Percentiles rank a stretch among this genome's conserved stretches.
Conservation (phyloP, 2,888 invertebrate genomes). For the Psylliodes chrysocephalus region DNA sequence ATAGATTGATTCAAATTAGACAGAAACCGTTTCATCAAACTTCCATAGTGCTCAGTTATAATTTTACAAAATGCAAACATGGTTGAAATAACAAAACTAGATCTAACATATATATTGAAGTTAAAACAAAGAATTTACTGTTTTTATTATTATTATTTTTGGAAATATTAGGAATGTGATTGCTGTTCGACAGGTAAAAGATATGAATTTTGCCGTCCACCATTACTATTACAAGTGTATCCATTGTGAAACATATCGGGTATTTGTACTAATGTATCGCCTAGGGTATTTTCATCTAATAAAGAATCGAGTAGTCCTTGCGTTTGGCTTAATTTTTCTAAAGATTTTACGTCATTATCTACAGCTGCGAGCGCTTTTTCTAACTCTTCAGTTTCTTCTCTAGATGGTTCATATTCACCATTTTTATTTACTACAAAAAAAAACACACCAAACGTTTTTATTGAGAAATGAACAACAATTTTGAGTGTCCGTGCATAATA, state of each 20-base stretch:
- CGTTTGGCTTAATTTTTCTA: constrained; percentile 74
- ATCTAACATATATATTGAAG: not conserved
- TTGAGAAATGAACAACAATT: too few relatives aligned
- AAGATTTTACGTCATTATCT: constrained; percentile 76
- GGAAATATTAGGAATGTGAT: constrained; percentile 54
- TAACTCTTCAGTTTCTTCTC: constrained; percentile 88
- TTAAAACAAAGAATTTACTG: constrained; percentile 18
- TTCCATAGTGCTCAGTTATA: too few relatives aligned
- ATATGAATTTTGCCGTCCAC: constrained; percentile 55
- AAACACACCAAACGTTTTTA: too few relatives aligned
- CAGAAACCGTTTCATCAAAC: too few relatives aligned
- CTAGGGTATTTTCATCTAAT: constrained; percentile 69
- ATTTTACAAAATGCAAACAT: too few relatives aligned
- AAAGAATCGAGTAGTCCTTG: constrained; percentile 72
- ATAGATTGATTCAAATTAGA: too few relatives aligned
- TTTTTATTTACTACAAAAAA: constrained; percentile 71
- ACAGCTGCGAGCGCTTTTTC: constrained; percentile 86
- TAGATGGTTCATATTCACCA: constrained; percentile 76
- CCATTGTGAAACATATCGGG: constrained; percentile 63
- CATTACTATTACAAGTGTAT: constrained; percentile 59
- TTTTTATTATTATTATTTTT: too few relatives aligned
- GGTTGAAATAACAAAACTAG: too few relatives aligned
- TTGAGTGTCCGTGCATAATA: too few relatives aligned
- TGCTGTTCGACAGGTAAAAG: constrained; percentile 58
- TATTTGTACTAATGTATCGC: constrained; percentile 65